A percentile compares a stretch with the other conserved stretches of the same genome.
Evolutionary conservation across 1,140 invertebrate genomes (phyloP).

Genomic region (Berghia stephanieae): DNA sequence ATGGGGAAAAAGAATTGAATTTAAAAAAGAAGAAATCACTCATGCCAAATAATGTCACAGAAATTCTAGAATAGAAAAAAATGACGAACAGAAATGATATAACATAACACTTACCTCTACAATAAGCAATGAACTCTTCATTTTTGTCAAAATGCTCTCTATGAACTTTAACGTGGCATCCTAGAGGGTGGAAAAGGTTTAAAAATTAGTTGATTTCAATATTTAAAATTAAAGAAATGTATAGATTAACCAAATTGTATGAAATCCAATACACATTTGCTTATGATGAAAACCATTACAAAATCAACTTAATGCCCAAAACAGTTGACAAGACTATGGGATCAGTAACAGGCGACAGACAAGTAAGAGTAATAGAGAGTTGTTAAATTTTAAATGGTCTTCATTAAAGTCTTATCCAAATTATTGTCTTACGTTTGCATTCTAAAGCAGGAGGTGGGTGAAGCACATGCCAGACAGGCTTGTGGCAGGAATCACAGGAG

Average conservation of each 20-base stretch:
- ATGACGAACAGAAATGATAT: too few relatives aligned
- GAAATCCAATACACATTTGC: too few relatives aligned
- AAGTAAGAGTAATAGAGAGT: background rate
- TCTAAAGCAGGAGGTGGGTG: conserved; percentile 95
- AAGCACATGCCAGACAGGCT: conserved; percentile 96
- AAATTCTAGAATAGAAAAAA: background rate
- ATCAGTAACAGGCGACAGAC: too few relatives aligned
- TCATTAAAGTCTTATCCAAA: background rate
- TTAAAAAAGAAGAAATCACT: too few relatives aligned
- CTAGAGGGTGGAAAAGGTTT: conserved; percentile 68
- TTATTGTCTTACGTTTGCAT: conserved; percentile 82
- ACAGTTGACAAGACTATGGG: too few relatives aligned
- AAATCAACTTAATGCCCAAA: too few relatives aligned
- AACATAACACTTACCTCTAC: conserved; percentile 23
- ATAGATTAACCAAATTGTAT: too few relatives aligned
- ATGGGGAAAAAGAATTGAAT: too few relatives aligned
- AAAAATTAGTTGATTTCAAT: too few relatives aligned
- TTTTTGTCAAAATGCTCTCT: conserved; percentile 84
- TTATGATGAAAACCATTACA: too few relatives aligned
- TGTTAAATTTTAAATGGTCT: background rate
- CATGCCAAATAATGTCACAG: background rate
- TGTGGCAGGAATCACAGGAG: conserved; percentile 95
- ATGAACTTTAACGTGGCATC: conserved; percentile 95
- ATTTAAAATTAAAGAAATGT: too few relatives aligned
- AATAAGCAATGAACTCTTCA: conserved; percentile 59